These are phyloP conservation scores for Hydropsyche tenuis DNA, from an alignment of 1,140 invertebrate species.

Conservation along the genomic window DNA sequence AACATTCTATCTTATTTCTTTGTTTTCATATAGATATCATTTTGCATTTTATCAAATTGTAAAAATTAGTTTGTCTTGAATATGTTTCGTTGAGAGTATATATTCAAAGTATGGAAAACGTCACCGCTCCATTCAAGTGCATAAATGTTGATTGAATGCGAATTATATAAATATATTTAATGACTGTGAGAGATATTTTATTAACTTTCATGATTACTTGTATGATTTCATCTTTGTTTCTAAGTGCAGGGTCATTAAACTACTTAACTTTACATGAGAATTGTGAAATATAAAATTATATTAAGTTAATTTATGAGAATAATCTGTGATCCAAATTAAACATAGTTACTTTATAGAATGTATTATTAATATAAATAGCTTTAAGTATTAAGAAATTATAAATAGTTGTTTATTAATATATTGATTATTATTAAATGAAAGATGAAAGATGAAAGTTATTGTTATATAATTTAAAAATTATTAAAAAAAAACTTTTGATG, in stretches of 20 bases:
- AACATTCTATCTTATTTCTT: no score
- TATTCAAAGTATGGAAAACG: no score
- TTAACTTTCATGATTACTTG: slow-evolving; percentile 16
- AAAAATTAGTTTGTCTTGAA: no score
- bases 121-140: no score
- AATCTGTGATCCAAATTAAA: slow-evolving; percentile 51
- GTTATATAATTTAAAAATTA: slow-evolving; percentile 38
- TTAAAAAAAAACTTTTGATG: slow-evolving; percentile 23
- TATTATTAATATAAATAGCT: slow-evolving; percentile 45
- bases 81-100: no score
- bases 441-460: slow-evolving; percentile 38
- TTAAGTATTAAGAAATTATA: slow-evolving; percentile 45
- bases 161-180: neutral
- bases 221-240: slow-evolving; percentile 47
- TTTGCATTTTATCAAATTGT: no score
- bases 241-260: slow-evolving; percentile 51
- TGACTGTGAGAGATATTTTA: slow-evolving; percentile 14
- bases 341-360: slow-evolving; percentile 50
- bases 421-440: slow-evolving; percentile 45
- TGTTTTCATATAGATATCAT: no score
- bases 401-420: slow-evolving; percentile 51
- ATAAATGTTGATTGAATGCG: no score
- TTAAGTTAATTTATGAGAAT: slow-evolving; percentile 52
- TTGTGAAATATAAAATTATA: slow-evolving; percentile 37
- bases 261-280: slow-evolving; percentile 48